phyloP scores from a whole-genome alignment of 2,113 vertebrate genomes.

The Lophura nycthemera region DNA sequence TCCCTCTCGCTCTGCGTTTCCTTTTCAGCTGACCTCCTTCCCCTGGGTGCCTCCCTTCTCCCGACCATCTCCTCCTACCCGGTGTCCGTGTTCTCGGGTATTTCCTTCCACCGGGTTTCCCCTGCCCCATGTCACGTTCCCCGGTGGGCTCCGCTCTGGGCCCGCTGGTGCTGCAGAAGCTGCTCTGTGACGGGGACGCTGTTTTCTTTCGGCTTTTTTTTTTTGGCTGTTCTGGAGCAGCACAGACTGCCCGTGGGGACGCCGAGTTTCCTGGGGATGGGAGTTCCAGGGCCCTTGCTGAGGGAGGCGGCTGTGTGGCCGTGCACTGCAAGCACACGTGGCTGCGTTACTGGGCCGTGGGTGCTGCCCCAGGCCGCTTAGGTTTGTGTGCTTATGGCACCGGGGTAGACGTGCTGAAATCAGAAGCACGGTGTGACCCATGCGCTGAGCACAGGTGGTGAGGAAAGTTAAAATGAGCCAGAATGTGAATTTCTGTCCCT shows the following conservation, averaged over 20 bases:
- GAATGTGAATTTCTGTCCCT: background rate
- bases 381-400: background rate
- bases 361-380: too few relatives aligned
- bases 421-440: background rate
- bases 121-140: too few relatives aligned
- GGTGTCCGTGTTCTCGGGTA: too few relatives aligned
- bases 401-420: background rate
- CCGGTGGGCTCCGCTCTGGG: too few relatives aligned
- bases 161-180: background rate
- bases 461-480: background rate
- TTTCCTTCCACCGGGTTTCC: too few relatives aligned
- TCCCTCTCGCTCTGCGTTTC: too few relatives aligned
- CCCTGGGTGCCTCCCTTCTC: too few relatives aligned
- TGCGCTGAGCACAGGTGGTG: background rate
- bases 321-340: background rate
- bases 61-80: too few relatives aligned
- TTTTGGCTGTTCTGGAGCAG: background rate
- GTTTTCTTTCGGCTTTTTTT: background rate
- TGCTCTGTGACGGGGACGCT: background rate
- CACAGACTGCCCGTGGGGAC: too few relatives aligned
- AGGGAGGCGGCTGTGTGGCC: background rate
- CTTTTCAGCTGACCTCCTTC: too few relatives aligned
- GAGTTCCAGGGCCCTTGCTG: background rate
- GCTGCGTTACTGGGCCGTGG: background rate
- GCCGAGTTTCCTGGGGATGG: background rate